Evolutionary conservation across 2,797 vertebrate genomes (phyloP).

Genomic region (Notolepis coatsorum): DNA sequence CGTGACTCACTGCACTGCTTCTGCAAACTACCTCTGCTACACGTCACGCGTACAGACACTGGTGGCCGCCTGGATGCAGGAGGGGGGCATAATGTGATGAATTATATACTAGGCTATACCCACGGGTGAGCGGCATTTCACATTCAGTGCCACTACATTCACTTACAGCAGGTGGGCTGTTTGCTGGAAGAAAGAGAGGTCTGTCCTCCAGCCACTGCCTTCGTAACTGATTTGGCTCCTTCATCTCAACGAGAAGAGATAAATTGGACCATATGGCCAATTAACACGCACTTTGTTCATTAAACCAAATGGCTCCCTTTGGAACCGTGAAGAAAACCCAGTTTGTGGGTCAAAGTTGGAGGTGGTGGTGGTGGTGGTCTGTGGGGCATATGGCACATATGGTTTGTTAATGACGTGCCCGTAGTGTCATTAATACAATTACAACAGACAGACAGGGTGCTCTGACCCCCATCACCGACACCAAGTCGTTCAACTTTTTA

Average conservation of each 20-base stretch:
- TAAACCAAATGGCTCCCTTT: conserved; percentile 67
- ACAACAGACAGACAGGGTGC: conserved; percentile 32
- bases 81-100: conserved; percentile 55
- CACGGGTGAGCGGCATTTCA: conserved; percentile 37
- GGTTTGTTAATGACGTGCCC: conserved; percentile 69
- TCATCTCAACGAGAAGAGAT: conserved; percentile 51
- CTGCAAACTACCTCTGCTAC: conserved; percentile 40
- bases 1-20: conserved; percentile 58
- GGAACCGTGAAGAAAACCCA: conserved; percentile 60
- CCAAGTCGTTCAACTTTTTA: conserved; percentile 45
- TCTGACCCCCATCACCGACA: conserved; percentile 26
- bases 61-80: conserved; percentile 46
- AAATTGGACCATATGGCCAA: conserved; percentile 77
- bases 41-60: conserved; percentile 59
- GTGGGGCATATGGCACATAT: conserved; percentile 62
- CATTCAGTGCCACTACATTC: conserved; percentile 6
- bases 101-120: conserved; percentile 72
- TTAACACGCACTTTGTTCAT: conserved; percentile 80
- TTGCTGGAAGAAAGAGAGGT: conserved; percentile 35
- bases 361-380: conserved; percentile 30
- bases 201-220: conserved; percentile 44
- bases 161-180: conserved; percentile 14
- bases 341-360: conserved; percentile 54
- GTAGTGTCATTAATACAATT: conserved; percentile 61
- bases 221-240: conserved; percentile 62